Base-by-base conservation (phyloP, 2,113 vertebrate genomes). In the Phoxinus phoxinus region DNA sequence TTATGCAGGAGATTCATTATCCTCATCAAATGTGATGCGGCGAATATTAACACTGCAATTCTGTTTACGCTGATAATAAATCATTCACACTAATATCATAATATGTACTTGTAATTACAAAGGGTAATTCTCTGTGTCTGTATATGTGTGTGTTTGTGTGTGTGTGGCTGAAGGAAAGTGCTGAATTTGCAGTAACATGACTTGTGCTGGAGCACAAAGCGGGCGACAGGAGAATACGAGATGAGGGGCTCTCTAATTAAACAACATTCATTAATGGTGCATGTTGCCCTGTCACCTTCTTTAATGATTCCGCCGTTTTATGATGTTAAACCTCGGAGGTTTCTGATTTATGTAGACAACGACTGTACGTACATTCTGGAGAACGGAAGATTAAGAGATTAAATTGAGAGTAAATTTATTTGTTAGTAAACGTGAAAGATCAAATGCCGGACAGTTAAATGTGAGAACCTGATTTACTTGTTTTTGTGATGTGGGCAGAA, bases 241-340 rank as follows among this genome's bases (percentile, higher is more conserved):
- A 84, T 21, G 67, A 84, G 53, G 44, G 65, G 77, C 59, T 46
- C 74, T 63, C 25, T 87, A 82, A 87, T 87, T 87, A 87, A 87
- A 81, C 77, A 87, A 87, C 59, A 69, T 85, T 87, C 80, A 85
- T 87, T 87, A 84, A 85, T 44, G 35, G 46, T 69, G 83, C 86
- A 81, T 87, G 83, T 76, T 63, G 37, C 71, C 83, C 69, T 81
- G 83, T 82, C 77, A 59, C 83, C 65, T 79, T 79, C 21, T 79
- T 79, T 79, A 79, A 72, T 76, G 77, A 59, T 76, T 53, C 41
- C 11, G 17, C 69, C 67, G 4, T 59, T 74, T 87, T 63, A 78
- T 73, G 81, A 75, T n/a, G n/a, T n/a, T n/a, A n/a, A n/a, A n/a
- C 73, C 58, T 84, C 44, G 11, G 15, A 74, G 69, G 44, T 13